Conservation (phyloP, 2,888 invertebrate species). For the Lymantria monacha region DNA sequence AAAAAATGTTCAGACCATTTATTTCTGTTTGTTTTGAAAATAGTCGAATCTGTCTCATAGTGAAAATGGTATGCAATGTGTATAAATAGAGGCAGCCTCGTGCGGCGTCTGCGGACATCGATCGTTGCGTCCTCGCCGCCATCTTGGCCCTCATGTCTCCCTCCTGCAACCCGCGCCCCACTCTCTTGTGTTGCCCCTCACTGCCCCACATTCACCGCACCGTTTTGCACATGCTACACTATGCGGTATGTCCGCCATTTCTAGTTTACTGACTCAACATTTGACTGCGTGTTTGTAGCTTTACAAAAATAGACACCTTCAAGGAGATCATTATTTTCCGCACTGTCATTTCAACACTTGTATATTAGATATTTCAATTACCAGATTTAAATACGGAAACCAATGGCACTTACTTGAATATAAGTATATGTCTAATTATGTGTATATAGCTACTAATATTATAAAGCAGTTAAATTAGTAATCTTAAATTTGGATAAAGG, state of each 20-base stretch:
- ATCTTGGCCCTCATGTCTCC: slow-evolving; percentile 80
- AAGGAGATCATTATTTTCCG: slow-evolving; percentile 44
- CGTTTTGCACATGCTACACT: slow-evolving; percentile 63
- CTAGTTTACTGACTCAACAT: slow-evolving; percentile 35
- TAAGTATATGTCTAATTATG: no score
- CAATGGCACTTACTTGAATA: no score
- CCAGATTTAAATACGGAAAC: no score
- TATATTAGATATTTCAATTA: neutral
- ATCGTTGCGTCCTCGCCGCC: slow-evolving; percentile 80
- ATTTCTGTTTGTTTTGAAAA: no score
- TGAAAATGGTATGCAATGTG: slow-evolving; percentile 69
- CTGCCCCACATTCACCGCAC: slow-evolving; percentile 79
- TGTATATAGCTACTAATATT: no score
- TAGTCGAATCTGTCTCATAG: slow-evolving; percentile 29
- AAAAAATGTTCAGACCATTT: no score
- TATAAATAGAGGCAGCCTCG: slow-evolving; percentile 78
- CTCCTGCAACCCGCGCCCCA: slow-evolving; percentile 61
- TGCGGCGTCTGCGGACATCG: slow-evolving; percentile 79
- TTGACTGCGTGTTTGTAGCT: slow-evolving; percentile 26
- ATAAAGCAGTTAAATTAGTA: no score
- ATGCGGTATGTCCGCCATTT: slow-evolving; percentile 39
- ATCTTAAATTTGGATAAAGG: no score
- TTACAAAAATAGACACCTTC: slow-evolving; percentile 44
- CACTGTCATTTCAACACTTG: slow-evolving; percentile 8
- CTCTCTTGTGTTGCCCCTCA: slow-evolving; percentile 67